Evolutionary conservation across 2,888 invertebrate species (phyloP).

Genomic region (Mesopsocus fuscifrons): DNA sequence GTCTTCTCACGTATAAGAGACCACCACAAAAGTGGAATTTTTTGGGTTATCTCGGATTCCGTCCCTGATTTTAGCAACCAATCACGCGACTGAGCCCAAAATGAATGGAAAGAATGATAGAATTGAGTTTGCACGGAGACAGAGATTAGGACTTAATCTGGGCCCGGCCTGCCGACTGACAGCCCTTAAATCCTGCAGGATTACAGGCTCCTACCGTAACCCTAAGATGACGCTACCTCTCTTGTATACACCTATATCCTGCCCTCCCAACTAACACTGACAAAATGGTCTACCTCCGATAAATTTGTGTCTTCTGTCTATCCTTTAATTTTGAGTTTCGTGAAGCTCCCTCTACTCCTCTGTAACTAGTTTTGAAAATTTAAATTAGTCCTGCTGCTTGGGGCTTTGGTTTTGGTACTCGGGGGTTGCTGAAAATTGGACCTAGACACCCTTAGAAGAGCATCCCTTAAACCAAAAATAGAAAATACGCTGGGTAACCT

Average conservation of each 20-base stretch:
- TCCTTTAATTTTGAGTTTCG: slow-evolving; percentile 10
- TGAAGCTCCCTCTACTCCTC: neutral
- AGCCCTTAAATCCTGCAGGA: slow-evolving; percentile 9
- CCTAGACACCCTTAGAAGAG: too few relatives aligned
- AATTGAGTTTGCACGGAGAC: slow-evolving; percentile 7
- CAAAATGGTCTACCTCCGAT: neutral
- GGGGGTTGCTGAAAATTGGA: too few relatives aligned
- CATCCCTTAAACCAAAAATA: too few relatives aligned
- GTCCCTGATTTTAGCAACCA: too few relatives aligned
- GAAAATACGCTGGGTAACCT: too few relatives aligned
- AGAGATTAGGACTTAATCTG: slow-evolving; percentile 9
- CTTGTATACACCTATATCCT: too few relatives aligned
- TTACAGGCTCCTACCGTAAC: neutral
- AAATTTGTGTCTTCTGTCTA: slow-evolving; percentile 8
- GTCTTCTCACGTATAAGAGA: too few relatives aligned
- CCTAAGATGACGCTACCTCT: too few relatives aligned
- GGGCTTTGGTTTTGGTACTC: neutral
- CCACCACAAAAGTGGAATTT: too few relatives aligned
- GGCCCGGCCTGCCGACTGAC: neutral
- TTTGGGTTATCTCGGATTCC: too few relatives aligned
- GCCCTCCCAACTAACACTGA: too few relatives aligned
- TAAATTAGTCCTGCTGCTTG: slow-evolving; percentile 1
- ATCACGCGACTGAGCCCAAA: neutral
- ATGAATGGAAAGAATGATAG: neutral
- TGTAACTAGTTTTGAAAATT: slow-evolving; percentile 8